These are phyloP conservation scores for Caenorhabditis becei DNA, from an alignment of 2,888 invertebrate genomes.

Conservation along the genomic window DNA sequence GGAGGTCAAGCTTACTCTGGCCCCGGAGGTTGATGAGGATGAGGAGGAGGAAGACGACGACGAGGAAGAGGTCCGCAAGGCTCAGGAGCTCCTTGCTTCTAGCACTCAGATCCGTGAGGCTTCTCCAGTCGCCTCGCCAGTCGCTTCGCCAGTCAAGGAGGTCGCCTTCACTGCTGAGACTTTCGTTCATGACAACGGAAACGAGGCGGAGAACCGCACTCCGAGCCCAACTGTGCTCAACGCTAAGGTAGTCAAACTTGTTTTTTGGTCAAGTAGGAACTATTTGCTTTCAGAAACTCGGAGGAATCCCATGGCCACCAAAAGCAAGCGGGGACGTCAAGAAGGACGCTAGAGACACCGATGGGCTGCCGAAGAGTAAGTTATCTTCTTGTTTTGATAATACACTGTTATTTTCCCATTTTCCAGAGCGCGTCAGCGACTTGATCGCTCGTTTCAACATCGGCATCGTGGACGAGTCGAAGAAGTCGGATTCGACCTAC, in stretches of 20 bases:
- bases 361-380: conserved; percentile 57
- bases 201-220: conserved; percentile 60
- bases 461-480: conserved; percentile 54
- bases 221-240: conserved; percentile 61
- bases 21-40: conserved; percentile 27
- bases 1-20: conserved; percentile 38
- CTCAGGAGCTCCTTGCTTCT: conserved; percentile 51
- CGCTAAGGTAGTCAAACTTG: conserved; percentile 33
- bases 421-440: conserved; percentile 66
- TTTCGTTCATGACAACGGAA: conserved; percentile 28
- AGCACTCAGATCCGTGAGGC: conserved; percentile 53
- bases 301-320: conserved; percentile 65
- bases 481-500: conserved; percentile 56
- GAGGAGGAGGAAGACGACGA: conserved; percentile 32
- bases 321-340: conserved; percentile 37
- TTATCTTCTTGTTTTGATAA: neutral
- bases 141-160: conserved; percentile 23
- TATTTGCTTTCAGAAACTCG: conserved; percentile 61
- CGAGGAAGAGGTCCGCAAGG: conserved; percentile 51
- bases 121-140: conserved; percentile 42
- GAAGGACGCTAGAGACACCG: conserved; percentile 41
- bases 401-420: neutral
- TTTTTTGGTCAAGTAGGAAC: neutral
- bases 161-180: conserved; percentile 20
- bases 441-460: conserved; percentile 68